Evolutionary conservation across 2,113 vertebrate species (phyloP).

Genomic region (Dunckerocampus dactyliophorus): DNA sequence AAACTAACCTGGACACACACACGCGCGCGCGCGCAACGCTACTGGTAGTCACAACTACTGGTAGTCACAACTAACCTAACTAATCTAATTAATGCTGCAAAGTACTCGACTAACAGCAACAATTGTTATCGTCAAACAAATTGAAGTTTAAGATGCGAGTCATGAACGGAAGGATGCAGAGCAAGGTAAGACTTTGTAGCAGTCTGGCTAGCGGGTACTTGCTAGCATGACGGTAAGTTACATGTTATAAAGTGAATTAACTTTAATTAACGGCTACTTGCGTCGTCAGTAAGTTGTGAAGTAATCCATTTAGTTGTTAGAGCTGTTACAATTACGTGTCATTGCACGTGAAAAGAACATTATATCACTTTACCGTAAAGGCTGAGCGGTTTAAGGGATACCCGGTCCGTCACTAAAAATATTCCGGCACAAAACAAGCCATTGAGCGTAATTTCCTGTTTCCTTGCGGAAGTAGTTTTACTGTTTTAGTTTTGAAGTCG

Average conservation of each 20-base stretch:
- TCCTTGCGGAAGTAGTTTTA: neutral
- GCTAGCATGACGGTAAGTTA: neutral
- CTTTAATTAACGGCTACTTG: accelerated
- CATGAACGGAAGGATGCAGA: too few species aligned
- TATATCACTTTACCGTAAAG: slow-evolving; percentile 23
- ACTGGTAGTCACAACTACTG: too few species aligned
- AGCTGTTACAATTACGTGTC: neutral
- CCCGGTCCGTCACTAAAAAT: slow-evolving; percentile 17
- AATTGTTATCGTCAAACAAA: neutral
- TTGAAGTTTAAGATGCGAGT: neutral
- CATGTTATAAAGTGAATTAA: neutral
- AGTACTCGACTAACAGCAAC: neutral
- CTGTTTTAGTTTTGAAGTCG: too few species aligned
- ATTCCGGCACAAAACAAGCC: slow-evolving; percentile 17
- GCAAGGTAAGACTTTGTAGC: slow-evolving; percentile 1
- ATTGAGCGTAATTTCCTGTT: slow-evolving; percentile 6
- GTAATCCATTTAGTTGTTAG: accelerated
- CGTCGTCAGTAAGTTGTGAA: neutral
- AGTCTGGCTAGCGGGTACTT: slow-evolving; percentile 5
- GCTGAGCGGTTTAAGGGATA: neutral
- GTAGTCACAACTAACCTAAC: neutral
- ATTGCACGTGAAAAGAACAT: neutral
- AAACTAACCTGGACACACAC: neutral
- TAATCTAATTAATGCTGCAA: neutral
- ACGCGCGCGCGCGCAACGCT: too few species aligned